Percentiles rank a stretch among this genome's conserved stretches.
These are phyloP conservation scores for Drosophila multiciliata DNA, from an alignment of 2,888 invertebrate genomes.

Conservation along the genomic window DNA sequence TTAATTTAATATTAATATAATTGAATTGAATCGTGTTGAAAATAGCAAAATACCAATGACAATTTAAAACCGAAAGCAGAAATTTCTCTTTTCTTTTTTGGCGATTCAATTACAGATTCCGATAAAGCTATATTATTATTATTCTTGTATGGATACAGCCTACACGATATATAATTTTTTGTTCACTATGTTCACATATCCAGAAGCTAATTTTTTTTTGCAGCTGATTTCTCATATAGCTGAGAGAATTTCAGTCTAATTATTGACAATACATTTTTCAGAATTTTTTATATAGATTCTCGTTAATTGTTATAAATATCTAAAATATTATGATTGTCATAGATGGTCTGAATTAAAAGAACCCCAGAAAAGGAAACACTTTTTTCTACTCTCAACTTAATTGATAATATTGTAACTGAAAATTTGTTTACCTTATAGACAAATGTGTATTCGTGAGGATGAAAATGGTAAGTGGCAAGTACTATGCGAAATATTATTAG, in stretches of 20 bases:
- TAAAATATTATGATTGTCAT: neutral
- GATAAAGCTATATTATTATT: neutral
- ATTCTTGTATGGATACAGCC: neutral
- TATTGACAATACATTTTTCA: neutral
- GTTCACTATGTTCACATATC: neutral
- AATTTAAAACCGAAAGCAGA: neutral
- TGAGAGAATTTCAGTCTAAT: neutral
- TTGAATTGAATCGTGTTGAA: neutral
- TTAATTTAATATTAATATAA: neutral
- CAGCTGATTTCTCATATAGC: neutral
- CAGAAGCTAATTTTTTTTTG: neutral
- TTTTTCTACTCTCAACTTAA: neutral
- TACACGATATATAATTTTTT: neutral
- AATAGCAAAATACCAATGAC: neutral
- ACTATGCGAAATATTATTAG: slow-evolving; percentile 4
- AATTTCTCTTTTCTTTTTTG: neutral
- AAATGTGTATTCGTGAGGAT: neutral
- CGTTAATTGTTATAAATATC: neutral
- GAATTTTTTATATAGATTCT: neutral
- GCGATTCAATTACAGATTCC: neutral
- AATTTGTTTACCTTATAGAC: neutral
- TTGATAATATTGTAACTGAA: neutral
- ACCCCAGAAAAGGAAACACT: neutral
- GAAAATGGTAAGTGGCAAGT: neutral
- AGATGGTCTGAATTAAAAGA: neutral